phyloP scores from a whole-genome alignment of 2,797 vertebrate species.

The Cyprinodon diabolis region DNA sequence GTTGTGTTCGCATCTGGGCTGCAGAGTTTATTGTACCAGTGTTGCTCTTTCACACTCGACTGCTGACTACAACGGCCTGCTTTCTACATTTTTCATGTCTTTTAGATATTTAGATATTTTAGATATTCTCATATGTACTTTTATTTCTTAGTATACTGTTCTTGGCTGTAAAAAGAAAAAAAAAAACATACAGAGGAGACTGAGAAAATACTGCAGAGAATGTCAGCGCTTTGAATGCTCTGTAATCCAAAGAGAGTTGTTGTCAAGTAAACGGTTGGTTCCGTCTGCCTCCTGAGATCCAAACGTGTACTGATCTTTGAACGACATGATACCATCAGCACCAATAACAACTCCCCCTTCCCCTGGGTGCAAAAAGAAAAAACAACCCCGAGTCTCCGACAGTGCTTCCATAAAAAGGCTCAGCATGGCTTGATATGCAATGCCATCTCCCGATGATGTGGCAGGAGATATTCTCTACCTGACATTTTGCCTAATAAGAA shows the following conservation, averaged over 20 bases:
- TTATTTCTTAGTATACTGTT: slow-evolving; percentile 34
- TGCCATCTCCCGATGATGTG: neutral
- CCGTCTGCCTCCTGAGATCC: slow-evolving; percentile 40
- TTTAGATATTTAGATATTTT: no score
- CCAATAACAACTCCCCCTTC: neutral
- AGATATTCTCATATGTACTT: slow-evolving; percentile 4
- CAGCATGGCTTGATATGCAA: slow-evolving; percentile 20
- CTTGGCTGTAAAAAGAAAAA: slow-evolving; percentile 22
- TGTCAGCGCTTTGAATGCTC: slow-evolving; percentile 43
- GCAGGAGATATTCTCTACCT: neutral
- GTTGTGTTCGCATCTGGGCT: slow-evolving; percentile 47
- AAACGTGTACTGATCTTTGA: slow-evolving; percentile 52
- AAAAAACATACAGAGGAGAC: neutral
- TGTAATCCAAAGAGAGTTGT: slow-evolving; percentile 35
- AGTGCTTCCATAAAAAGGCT: slow-evolving; percentile 11
- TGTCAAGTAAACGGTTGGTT: slow-evolving; percentile 50
- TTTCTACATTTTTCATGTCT: neutral
- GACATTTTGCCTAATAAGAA: slow-evolving; percentile 22
- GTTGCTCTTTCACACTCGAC: slow-evolving; percentile 23
- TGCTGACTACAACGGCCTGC: slow-evolving; percentile 17
- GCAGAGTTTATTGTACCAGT: slow-evolving; percentile 21
- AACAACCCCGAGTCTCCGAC: slow-evolving; percentile 9
- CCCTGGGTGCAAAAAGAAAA: neutral
- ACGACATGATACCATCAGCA: neutral
- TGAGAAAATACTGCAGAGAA: slow-evolving; percentile 22